Evolutionary conservation across 2,888 invertebrate species (phyloP), one percentile per base, ranked within the genome.

Genomic region (Boloria selene): DNA sequence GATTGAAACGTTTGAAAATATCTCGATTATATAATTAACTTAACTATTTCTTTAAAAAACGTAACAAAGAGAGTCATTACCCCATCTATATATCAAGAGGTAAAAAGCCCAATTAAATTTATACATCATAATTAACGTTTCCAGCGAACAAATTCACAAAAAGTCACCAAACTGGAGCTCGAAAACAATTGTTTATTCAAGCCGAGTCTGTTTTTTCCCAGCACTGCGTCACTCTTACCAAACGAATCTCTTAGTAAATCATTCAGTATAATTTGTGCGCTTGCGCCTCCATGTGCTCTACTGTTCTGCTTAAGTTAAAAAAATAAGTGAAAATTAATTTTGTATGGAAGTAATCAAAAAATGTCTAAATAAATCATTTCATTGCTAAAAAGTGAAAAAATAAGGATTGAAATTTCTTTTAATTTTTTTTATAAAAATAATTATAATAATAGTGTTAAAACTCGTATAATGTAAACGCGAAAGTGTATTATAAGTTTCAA

Each of bases 171-270:
- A 65, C 64, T 67, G 66, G 69, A 65, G 61, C 65, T 64, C 66
- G 62, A 42, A 65, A 67, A 63, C 63, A 64, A 65, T 65, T 62
- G 59, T 67, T 63, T 69, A 65, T 65, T 56, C 58, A 64, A 68
- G 85, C 79, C 87, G 73, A 71, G 72, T 91, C 90, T 90, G 75
- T 80, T 75, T 78, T 76, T 85, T 84, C 79, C 73, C 79, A 85
- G 74, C 76, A 81, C 90, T 87, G 51, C 68, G 72, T 67, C 72
- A 73, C 18, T 66, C 55, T 54, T 53, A 51, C 80, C 80, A 87
- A 88, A 88, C 87, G 87, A 91, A 88, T 90, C 87, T 90, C 87
- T 88, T 82, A 81, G 82, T 75, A 79, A 81, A 79, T 80, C 78
- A 78, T 79, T 87, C 91, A 90, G 90, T 90, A 75, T 81, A 86